These are phyloP conservation scores for Helarctos malayanus DNA, from an alignment of 2,797 vertebrate species.

Conservation along the genomic window DNA sequence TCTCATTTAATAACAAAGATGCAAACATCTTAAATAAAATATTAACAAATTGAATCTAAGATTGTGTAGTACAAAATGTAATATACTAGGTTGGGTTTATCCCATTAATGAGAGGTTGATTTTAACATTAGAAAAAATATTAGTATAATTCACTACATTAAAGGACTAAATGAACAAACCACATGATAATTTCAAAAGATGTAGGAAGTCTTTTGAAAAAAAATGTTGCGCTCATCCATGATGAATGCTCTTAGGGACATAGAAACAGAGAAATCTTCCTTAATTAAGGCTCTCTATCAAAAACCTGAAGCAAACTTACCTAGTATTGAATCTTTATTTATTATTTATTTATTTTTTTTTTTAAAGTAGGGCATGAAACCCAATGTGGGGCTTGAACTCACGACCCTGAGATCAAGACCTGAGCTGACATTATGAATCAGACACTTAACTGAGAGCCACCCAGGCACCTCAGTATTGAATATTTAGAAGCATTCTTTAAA, in stretches of 20 bases:
- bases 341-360: not conserved
- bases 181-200: not conserved
- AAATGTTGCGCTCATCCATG: not conserved
- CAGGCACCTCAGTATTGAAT: too few species aligned
- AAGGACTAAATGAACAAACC: not conserved
- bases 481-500: not conserved
- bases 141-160: not conserved
- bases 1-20: not conserved
- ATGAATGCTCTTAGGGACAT: not conserved
- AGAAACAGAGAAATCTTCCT: not conserved
- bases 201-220: constrained; percentile 18
- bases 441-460: too few species aligned
- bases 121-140: not conserved
- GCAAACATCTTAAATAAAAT: not conserved
- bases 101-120: not conserved
- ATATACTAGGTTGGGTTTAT: not conserved
- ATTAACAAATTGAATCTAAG: not conserved
- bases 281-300: not conserved
- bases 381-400: not conserved
- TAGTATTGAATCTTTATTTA: not conserved
- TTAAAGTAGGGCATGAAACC: not conserved
- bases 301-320: not conserved
- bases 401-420: not conserved
- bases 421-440: too few species aligned
- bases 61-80: not conserved